Percentiles rank a stretch among this genome's conserved stretches.
These are phyloP conservation scores for Mactromeris polynyma DNA, from an alignment of 2,888 invertebrate species.

Conservation along the genomic window DNA sequence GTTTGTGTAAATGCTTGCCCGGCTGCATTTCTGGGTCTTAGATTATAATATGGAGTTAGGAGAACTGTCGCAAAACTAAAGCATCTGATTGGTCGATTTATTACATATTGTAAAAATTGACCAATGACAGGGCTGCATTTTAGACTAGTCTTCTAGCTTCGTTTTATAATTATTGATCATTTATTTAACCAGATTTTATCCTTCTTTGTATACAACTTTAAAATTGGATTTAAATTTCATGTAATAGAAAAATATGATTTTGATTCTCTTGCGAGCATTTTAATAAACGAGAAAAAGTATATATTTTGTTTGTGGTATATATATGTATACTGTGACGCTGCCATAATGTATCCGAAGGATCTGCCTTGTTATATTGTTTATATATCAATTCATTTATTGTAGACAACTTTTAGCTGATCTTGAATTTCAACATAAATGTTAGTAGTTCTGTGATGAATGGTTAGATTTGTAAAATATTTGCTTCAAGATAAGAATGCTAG, in stretches of 20 bases:
- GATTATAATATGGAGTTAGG: not conserved
- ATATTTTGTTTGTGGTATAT: not conserved
- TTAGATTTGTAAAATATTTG: too few species aligned
- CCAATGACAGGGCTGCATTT: not conserved
- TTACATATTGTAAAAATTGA: not conserved
- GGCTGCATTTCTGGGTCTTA: not conserved
- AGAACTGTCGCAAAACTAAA: not conserved
- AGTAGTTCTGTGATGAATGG: too few species aligned
- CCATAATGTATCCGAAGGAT: not conserved
- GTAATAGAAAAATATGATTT: not conserved
- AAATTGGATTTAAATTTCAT: not conserved
- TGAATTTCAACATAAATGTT: too few species aligned
- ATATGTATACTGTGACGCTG: not conserved
- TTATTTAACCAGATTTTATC: not conserved
- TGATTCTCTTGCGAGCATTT: not conserved
- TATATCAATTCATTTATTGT: too few species aligned
- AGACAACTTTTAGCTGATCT: too few species aligned
- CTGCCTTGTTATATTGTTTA: not conserved
- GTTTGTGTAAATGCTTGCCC: not conserved
- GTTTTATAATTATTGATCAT: not conserved
- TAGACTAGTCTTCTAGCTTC: not conserved
- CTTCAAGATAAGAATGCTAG: too few species aligned
- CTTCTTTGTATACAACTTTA: not conserved
- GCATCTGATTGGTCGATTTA: constrained; percentile 4
- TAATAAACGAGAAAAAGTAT: constrained; percentile 5